phyloP scores from a whole-genome alignment of 2,888 invertebrate genomes.

The Leptopterna dolabrata region DNA sequence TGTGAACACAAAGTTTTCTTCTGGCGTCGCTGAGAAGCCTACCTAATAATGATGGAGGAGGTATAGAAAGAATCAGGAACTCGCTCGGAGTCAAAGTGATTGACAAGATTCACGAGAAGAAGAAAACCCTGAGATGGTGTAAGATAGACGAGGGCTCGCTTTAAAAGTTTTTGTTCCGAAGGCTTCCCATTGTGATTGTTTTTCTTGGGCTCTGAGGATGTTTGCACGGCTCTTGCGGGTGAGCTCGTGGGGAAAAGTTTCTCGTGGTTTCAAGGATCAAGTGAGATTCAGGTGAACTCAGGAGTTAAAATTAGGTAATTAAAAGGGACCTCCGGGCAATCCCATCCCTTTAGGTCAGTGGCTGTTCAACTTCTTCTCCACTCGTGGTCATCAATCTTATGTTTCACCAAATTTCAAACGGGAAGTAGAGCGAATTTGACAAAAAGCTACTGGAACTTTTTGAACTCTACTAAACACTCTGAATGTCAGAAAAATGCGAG shows the following conservation, averaged over 20 bases:
- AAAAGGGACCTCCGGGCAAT: background rate
- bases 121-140: background rate
- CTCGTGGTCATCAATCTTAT: too few relatives aligned
- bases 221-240: background rate
- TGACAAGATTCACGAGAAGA: background rate
- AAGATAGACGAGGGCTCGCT: background rate
- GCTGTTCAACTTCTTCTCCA: background rate
- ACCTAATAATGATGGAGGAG: too few relatives aligned
- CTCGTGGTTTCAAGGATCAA: background rate
- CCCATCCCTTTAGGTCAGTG: background rate
- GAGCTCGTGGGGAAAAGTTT: background rate
- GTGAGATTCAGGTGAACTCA: background rate
- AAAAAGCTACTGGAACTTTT: too few relatives aligned
- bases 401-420: too few relatives aligned
- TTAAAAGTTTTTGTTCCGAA: background rate
- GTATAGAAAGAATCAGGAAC: too few relatives aligned
- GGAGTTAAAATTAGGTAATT: background rate
- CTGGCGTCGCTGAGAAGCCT: too few relatives aligned
- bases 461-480: too few relatives aligned
- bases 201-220: background rate
- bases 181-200: background rate
- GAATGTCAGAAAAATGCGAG: too few relatives aligned
- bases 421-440: too few relatives aligned
- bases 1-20: too few relatives aligned
- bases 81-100: too few relatives aligned